A percentile compares a stretch with the other conserved stretches of the same genome.
Evolutionary conservation across 92 coral and sea anemone species (phyloP).

Genomic region (Actinernus sp.): DNA sequence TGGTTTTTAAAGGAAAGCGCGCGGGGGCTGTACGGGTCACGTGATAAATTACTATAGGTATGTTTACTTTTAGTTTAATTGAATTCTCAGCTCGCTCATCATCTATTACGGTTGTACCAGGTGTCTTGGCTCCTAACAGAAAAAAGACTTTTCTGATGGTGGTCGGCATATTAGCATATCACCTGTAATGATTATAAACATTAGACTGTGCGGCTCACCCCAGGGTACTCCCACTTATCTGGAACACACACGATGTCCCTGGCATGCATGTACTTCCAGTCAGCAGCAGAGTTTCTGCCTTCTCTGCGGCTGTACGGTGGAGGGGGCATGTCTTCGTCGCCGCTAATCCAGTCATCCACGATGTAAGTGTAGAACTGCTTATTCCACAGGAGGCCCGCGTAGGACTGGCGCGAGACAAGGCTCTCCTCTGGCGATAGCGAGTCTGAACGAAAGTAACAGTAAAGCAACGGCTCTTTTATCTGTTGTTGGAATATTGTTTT

Average conservation of each 20-base stretch:
- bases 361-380: slow-evolving; percentile 86
- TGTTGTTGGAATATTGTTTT: too few relatives aligned
- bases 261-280: slow-evolving; percentile 75
- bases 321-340: slow-evolving; percentile 86
- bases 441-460: slow-evolving; percentile 33
- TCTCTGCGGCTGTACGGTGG: slow-evolving; percentile 68
- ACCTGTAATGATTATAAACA: too few relatives aligned
- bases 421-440: slow-evolving; percentile 63
- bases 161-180: too few relatives aligned
- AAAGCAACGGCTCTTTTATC: too few relatives aligned
- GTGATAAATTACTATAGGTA: too few relatives aligned
- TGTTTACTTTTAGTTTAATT: too few relatives aligned
- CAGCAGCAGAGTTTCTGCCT: slow-evolving; percentile 80
- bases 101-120: too few relatives aligned
- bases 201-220: slow-evolving; percentile 62
- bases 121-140: too few relatives aligned
- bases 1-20: too few relatives aligned
- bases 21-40: too few relatives aligned
- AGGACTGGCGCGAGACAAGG: slow-evolving; percentile 77
- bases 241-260: slow-evolving; percentile 84
- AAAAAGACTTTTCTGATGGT: too few relatives aligned
- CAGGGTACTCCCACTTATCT: slow-evolving; percentile 95
- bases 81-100: too few relatives aligned
- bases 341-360: slow-evolving; percentile 80
- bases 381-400: slow-evolving; percentile 89